A percentile compares a stretch with the other conserved stretches of the same genome.
Conservation (phyloP, 1,140 invertebrate genomes). For the Diachasma alloeum region DNA sequence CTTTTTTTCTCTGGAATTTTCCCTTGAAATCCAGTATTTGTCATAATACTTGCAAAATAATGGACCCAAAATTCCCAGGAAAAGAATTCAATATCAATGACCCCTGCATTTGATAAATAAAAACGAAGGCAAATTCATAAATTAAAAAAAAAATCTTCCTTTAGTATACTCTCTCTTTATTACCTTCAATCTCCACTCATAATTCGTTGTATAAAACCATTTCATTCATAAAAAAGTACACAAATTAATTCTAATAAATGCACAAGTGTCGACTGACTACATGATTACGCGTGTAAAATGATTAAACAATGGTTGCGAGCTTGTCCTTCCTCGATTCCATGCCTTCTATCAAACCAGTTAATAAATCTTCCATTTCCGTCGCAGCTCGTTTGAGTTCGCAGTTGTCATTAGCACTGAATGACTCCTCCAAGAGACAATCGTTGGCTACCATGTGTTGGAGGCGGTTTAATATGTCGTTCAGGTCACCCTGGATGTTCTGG, state of each 20-base stretch:
- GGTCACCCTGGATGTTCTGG: conserved; percentile 65
- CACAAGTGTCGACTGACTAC: not conserved
- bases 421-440: conserved; percentile 59
- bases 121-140: too few species aligned
- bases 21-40: too few species aligned
- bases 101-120: too few species aligned
- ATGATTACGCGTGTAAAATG: not conserved
- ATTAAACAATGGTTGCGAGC: conserved; percentile 55
- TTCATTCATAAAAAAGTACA: not conserved
- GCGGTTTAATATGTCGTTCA: conserved; percentile 65
- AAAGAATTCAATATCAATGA: too few species aligned
- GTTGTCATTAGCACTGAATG: conserved; percentile 54
- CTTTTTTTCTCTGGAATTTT: too few species aligned
- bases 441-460: conserved; percentile 66
- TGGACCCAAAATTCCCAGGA: too few species aligned
- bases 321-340: conserved; percentile 61
- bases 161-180: not conserved
- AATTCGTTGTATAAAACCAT: not conserved
- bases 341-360: conserved; percentile 57
- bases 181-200: not conserved
- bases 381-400: conserved; percentile 58
- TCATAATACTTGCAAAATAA: too few species aligned
- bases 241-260: not conserved
- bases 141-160: not conserved
- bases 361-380: conserved; percentile 59